These are phyloP conservation scores for Choloepus didactylus DNA, from an alignment of 2,797 vertebrate species.

Conservation along the genomic window DNA sequence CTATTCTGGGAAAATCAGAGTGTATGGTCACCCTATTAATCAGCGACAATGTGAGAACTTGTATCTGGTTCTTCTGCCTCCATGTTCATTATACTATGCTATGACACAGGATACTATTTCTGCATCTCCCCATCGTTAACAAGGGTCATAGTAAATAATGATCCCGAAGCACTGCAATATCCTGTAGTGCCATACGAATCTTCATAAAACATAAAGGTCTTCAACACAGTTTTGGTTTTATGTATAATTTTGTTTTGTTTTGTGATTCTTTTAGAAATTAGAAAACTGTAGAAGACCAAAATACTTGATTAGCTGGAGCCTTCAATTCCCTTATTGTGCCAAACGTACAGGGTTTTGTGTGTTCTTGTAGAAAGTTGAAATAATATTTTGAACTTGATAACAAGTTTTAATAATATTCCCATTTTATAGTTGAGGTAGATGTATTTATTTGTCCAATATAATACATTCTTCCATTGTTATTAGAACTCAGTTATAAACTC, in stretches of 20 bases:
- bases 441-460: conserved; percentile 3
- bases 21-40: background rate
- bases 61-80: background rate
- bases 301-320: background rate
- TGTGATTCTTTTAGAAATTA: background rate
- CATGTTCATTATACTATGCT: background rate
- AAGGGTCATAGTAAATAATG: background rate
- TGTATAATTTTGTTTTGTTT: background rate
- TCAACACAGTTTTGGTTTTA: background rate
- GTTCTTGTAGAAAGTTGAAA: background rate
- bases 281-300: background rate
- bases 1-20: background rate
- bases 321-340: background rate
- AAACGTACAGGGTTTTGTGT: background rate
- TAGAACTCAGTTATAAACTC: background rate
- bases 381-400: conserved; percentile 1
- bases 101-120: background rate
- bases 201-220: conserved; percentile 18
- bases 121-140: background rate
- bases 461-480: background rate
- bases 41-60: background rate
- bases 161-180: background rate
- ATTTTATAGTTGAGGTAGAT: conserved; percentile 26
- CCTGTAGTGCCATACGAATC: background rate
- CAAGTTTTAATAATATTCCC: conserved; percentile 19